A percentile compares a stretch with the other conserved stretches of the same genome.
Conservation (phyloP, 2,797 vertebrate species). For the Pterois miles region DNA sequence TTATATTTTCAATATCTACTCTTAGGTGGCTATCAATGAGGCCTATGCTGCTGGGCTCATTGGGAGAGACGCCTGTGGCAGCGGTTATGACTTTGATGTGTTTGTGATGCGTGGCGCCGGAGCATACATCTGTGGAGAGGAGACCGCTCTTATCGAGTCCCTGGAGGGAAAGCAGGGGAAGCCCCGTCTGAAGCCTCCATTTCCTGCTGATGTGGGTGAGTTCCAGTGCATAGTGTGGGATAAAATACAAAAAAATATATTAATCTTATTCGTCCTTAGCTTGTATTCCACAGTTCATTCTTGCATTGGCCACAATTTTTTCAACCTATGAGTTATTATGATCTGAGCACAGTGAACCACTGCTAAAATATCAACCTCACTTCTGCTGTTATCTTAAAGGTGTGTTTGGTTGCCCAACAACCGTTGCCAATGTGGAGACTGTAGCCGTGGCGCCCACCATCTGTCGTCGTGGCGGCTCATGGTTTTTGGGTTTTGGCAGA, state of each 20-base stretch:
- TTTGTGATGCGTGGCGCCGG: slow-evolving; percentile 94
- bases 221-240: not conserved
- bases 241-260: not conserved
- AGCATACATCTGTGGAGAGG: slow-evolving; percentile 96
- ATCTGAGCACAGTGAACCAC: not conserved
- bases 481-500: slow-evolving; percentile 92
- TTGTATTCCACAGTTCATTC: not conserved
- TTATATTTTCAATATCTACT: not conserved
- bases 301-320: not conserved
- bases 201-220: slow-evolving; percentile 94
- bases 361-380: not conserved
- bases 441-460: slow-evolving; percentile 94
- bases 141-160: slow-evolving; percentile 96
- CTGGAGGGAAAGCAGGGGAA: slow-evolving; percentile 98
- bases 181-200: slow-evolving; percentile 94
- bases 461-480: slow-evolving; percentile 92
- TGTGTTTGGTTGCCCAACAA: slow-evolving; percentile 95
- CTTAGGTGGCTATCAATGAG: slow-evolving; percentile 92
- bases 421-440: slow-evolving; percentile 96
- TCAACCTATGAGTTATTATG: not conserved
- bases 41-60: slow-evolving; percentile 93
- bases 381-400: slow-evolving; percentile 71
- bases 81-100: slow-evolving; percentile 92
- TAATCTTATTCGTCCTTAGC: not conserved
- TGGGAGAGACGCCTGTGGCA: slow-evolving; percentile 89